Conservation (phyloP, 2,113 vertebrate genomes). For the Aplodontia rufa region DNA sequence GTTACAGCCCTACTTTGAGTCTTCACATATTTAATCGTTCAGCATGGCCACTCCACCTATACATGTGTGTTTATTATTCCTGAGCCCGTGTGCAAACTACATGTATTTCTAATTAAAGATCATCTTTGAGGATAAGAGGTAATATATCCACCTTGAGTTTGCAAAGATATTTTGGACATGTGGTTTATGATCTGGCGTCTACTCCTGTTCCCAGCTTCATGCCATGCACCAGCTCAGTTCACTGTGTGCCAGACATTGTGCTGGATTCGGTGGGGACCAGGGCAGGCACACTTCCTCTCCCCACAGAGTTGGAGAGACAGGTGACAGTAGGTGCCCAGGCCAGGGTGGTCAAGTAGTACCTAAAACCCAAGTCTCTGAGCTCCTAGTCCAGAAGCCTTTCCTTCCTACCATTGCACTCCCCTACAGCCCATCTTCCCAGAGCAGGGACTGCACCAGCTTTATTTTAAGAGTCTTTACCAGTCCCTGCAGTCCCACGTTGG, state of each 20-base stretch:
- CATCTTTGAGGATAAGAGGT: background rate
- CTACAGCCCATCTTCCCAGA: background rate
- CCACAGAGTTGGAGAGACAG: background rate
- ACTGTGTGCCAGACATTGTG: background rate
- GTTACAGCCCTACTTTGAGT: background rate
- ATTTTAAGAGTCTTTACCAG: background rate
- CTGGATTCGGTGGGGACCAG: background rate
- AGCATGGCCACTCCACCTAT: background rate
- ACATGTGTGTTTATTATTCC: background rate
- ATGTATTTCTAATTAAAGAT: background rate
- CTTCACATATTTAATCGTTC: background rate
- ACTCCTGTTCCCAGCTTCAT: background rate
- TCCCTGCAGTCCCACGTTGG: fast-evolving
- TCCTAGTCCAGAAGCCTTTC: background rate
- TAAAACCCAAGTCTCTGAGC: background rate
- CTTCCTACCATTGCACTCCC: background rate
- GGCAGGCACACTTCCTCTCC: background rate
- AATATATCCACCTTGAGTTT: background rate
- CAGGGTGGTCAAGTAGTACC: background rate
- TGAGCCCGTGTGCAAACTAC: background rate
- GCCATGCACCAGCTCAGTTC: background rate
- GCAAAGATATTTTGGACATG: background rate
- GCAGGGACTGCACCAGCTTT: background rate
- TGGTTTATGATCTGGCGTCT: background rate
- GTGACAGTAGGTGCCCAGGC: background rate